These are phyloP conservation scores for Turnix velox DNA, from an alignment of 2,113 vertebrate species.

Conservation along the genomic window DNA sequence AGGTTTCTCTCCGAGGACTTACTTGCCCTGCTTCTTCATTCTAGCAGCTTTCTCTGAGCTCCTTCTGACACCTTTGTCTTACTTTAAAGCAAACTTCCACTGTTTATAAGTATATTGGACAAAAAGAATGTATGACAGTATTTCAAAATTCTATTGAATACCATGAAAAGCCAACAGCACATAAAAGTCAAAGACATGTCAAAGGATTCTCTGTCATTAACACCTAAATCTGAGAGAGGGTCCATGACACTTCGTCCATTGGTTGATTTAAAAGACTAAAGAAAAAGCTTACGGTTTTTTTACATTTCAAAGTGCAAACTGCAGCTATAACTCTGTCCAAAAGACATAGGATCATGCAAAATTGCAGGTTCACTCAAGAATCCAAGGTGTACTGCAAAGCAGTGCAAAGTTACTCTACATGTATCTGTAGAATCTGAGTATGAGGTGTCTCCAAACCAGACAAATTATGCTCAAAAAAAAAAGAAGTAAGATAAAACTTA, in stretches of 20 bases:
- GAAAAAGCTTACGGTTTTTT: not conserved
- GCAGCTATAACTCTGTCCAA: not conserved
- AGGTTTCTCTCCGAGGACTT: not conserved
- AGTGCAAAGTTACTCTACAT: not conserved
- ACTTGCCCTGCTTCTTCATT: not conserved
- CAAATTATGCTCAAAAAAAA: not conserved
- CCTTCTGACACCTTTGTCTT: not conserved
- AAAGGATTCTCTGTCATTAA: not conserved
- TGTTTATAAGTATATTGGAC: not conserved
- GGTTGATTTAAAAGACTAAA: not conserved
- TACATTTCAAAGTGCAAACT: not conserved
- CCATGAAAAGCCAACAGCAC: too few relatives aligned
- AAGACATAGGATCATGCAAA: not conserved
- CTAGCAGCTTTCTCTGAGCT: not conserved
- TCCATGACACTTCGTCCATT: not conserved
- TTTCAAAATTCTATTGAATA: not conserved
- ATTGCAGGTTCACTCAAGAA: not conserved
- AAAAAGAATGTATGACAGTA: accelerated
- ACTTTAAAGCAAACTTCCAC: not conserved
- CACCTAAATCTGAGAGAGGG: not conserved
- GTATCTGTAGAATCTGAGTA: not conserved
- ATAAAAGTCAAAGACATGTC: not conserved
- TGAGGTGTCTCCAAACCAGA: not conserved
- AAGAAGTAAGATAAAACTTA: not conserved
- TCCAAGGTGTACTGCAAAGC: not conserved